A percentile compares a stretch with the other conserved stretches of the same genome.
phyloP scores from a whole-genome alignment of 2,797 vertebrate genomes.

The Adrianichthys oophorus region DNA sequence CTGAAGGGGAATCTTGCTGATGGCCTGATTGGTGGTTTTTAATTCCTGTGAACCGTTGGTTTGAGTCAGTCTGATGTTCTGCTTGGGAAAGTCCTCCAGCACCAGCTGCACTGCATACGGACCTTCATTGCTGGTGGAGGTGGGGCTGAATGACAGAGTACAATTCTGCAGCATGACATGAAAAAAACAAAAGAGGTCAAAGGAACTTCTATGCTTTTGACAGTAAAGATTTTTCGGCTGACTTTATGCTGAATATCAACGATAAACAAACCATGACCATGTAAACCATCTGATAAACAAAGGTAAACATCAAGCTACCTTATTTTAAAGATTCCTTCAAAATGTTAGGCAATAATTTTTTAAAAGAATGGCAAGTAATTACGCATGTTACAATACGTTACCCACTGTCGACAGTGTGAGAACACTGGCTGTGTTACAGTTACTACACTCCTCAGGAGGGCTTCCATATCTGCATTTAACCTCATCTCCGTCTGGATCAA shows the following conservation, averaged over 20 bases:
- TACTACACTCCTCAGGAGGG: neutral
- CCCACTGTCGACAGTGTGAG: slow-evolving; percentile 26
- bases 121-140: neutral
- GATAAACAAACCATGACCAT: no score
- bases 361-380: neutral
- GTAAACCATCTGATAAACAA: no score
- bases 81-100: slow-evolving; percentile 51
- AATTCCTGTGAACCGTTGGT: fast-evolving
- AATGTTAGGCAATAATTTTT: no score
- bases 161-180: slow-evolving; percentile 28
- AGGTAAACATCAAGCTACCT: no score
- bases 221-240: no score
- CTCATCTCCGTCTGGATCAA: slow-evolving; percentile 45
- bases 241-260: no score
- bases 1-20: slow-evolving; percentile 49
- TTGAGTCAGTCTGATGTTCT: slow-evolving; percentile 28
- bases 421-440: slow-evolving; percentile 19
- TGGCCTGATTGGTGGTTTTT: neutral
- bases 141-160: slow-evolving; percentile 22
- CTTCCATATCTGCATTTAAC: slow-evolving; percentile 40
- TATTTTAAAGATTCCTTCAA: no score
- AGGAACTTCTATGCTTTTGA: no score
- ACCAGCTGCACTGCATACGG: slow-evolving; percentile 7
- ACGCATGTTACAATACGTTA: neutral
- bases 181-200: neutral